Evolutionary conservation across 2,113 vertebrate species (phyloP).

Genomic region (Grantiella picta): DNA sequence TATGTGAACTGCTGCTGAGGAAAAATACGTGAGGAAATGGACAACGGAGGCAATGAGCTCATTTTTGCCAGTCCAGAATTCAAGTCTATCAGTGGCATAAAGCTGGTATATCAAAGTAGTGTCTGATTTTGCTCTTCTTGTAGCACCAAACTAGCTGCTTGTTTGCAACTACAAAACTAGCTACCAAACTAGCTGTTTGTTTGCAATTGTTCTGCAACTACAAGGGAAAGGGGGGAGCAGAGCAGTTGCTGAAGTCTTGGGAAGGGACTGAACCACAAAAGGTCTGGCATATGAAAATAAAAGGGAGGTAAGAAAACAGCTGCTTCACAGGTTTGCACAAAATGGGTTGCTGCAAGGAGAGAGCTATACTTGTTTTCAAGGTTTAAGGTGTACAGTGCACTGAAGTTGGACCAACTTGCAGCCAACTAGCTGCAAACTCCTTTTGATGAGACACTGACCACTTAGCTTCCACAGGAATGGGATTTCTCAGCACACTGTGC

Average conservation of each 20-base stretch:
- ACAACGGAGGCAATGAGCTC: not conserved
- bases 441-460: not conserved
- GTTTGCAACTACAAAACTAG: too few species aligned
- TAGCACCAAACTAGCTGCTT: not conserved
- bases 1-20: not conserved
- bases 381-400: not conserved
- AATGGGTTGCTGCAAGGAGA: not conserved
- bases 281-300: not conserved
- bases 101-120: not conserved
- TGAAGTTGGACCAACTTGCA: not conserved
- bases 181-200: not conserved
- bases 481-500: not conserved
- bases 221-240: not conserved
- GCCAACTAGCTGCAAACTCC: not conserved
- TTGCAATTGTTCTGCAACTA: not conserved
- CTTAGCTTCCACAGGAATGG: not conserved
- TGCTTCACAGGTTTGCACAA: not conserved
- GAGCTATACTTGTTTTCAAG: not conserved
- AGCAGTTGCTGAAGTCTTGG: not conserved
- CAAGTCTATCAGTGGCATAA: not conserved
- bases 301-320: not conserved
- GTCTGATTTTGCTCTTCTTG: not conserved
- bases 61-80: not conserved
- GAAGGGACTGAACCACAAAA: not conserved
- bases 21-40: not conserved